Percentiles rank a stretch among this genome's conserved stretches.
These are phyloP conservation scores for Tipula vernalis DNA, from an alignment of 2,888 invertebrate genomes.

Conservation along the genomic window DNA sequence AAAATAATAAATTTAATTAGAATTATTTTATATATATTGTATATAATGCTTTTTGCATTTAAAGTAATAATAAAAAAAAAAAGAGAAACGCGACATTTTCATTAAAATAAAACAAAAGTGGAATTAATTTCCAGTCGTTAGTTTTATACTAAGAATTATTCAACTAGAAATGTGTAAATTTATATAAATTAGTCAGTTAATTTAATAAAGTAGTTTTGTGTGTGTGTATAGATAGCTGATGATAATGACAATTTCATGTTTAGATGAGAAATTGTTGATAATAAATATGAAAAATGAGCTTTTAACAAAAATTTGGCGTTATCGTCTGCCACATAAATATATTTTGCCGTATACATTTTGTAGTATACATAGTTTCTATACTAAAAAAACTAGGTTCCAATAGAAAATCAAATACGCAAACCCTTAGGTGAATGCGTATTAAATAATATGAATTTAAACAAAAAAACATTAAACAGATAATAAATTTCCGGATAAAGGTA, in stretches of 20 bases:
- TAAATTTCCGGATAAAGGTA: too few relatives aligned
- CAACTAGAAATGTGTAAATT: not conserved
- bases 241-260: not conserved
- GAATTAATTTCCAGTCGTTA: not conserved
- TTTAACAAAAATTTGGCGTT: too few relatives aligned
- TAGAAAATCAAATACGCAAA: too few relatives aligned
- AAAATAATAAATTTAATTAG: not conserved
- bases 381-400: too few relatives aligned
- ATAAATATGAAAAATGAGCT: not conserved
- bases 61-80: not conserved
- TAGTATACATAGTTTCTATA: too few relatives aligned
- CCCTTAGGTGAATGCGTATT: too few relatives aligned
- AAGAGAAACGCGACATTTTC: not conserved
- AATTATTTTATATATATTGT: not conserved
- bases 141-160: not conserved
- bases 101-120: not conserved
- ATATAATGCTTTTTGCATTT: not conserved
- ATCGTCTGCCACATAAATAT: too few relatives aligned
- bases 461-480: too few relatives aligned
- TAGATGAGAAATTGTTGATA: not conserved
- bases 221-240: not conserved
- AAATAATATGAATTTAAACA: too few relatives aligned
- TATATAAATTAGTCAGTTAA: not conserved
- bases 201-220: not conserved
- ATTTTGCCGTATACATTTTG: too few relatives aligned